Conservation (phyloP, 2,797 vertebrate species). For the Macropus fuliginosus region DNA sequence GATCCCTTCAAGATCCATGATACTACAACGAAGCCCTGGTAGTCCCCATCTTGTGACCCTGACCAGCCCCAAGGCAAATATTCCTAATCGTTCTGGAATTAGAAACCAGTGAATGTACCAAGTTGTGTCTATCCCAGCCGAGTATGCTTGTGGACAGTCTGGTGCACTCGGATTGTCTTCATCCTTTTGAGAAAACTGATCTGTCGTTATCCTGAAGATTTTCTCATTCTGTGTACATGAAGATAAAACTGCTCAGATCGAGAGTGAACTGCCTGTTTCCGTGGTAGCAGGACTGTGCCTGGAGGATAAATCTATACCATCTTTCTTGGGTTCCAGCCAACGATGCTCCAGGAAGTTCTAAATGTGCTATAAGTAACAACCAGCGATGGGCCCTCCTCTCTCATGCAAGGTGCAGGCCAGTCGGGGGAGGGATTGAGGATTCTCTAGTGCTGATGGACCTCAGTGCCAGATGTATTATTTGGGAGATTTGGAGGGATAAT, state of each 20-base stretch:
- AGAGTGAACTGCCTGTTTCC: constrained; percentile 66
- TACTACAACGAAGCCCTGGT: neutral
- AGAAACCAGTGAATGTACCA: constrained; percentile 63
- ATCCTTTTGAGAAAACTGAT: constrained; percentile 55
- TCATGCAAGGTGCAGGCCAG: neutral
- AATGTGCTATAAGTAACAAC: constrained; percentile 37
- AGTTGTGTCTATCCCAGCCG: constrained; percentile 59
- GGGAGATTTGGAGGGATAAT: neutral
- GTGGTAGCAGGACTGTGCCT: constrained; percentile 71
- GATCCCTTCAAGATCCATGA: neutral
- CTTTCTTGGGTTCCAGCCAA: constrained; percentile 61
- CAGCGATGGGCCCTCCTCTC: neutral
- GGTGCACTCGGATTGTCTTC: constrained; percentile 63
- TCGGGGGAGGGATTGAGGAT: neutral
- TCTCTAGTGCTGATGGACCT: neutral
- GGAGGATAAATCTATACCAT: constrained; percentile 63
- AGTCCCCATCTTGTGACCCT: constrained; percentile 68
- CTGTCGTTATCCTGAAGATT: constrained; percentile 69
- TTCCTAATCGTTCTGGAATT: constrained; percentile 50
- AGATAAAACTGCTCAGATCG: constrained; percentile 58
- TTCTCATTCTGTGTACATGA: constrained; percentile 55
- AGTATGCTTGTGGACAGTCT: constrained; percentile 64
- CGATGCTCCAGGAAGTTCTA: constrained; percentile 59
- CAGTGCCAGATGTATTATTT: neutral
- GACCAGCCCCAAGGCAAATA: constrained; percentile 54